These are phyloP conservation scores for Oreochromis grahami DNA, from an alignment of 2,797 vertebrate genomes.

Conservation along the genomic window DNA sequence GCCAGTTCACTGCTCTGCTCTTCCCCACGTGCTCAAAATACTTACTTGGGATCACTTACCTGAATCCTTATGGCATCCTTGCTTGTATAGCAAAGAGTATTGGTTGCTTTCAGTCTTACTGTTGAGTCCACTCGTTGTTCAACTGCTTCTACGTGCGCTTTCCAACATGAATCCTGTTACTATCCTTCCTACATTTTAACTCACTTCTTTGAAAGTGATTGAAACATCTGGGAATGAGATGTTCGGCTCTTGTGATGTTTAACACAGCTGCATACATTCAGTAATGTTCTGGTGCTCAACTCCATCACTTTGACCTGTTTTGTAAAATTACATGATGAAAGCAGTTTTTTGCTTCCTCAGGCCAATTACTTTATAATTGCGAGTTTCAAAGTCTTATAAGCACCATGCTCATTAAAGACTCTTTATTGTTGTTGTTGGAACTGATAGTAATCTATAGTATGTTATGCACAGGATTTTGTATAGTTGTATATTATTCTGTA, in stretches of 20 bases:
- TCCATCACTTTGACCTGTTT: background rate
- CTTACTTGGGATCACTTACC: background rate
- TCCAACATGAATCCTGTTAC: background rate
- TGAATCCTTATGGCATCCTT: background rate
- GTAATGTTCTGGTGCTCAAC: background rate
- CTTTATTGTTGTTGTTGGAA: background rate
- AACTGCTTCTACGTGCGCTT: background rate
- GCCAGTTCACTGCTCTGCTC: background rate
- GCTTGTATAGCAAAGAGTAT: background rate
- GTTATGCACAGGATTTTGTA: background rate
- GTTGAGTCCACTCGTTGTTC: background rate
- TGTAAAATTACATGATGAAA: slow-evolving; percentile 6
- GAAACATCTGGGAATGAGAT: background rate
- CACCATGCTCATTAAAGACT: background rate
- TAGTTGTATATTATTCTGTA: background rate
- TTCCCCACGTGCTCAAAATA: background rate
- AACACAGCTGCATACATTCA: slow-evolving; percentile 6
- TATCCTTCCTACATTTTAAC: background rate
- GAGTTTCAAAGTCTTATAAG: slow-evolving; percentile 3
- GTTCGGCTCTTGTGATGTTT: background rate
- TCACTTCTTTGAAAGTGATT: background rate
- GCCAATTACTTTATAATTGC: background rate
- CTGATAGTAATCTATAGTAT: background rate
- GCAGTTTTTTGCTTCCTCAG: background rate
- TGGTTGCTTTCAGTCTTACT: background rate